A percentile compares a stretch with the other conserved stretches of the same genome.
Evolutionary conservation across 2,888 invertebrate genomes (phyloP).

Genomic region (Pardosa pseudoannulata): DNA sequence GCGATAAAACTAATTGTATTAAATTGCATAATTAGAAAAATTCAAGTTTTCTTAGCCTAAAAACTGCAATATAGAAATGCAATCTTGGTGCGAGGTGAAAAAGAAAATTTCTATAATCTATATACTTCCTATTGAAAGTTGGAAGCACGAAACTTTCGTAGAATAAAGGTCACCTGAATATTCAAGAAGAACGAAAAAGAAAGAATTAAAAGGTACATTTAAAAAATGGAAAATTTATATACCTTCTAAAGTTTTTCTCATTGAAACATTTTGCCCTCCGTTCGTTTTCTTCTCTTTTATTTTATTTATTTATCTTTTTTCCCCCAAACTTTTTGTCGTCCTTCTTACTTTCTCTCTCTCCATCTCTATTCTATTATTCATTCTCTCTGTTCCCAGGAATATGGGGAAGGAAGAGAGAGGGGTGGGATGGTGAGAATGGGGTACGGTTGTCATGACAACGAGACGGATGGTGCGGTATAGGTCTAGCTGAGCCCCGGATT

Average conservation of each 20-base stretch:
- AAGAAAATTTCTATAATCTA: too few relatives aligned
- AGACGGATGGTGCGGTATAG: neutral
- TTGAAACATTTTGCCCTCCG: neutral
- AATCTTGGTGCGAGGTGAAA: too few relatives aligned
- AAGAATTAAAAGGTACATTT: neutral
- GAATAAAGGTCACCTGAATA: neutral
- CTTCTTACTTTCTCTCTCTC: neutral
- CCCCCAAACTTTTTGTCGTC: neutral
- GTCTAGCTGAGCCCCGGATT: neutral
- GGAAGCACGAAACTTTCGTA: neutral
- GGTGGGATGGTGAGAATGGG: neutral
- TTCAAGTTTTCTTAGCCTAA: too few relatives aligned
- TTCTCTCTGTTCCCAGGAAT: neutral
- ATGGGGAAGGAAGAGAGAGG: too few relatives aligned
- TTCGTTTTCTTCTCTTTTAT: neutral
- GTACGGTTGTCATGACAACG: neutral
- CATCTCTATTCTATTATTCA: neutral
- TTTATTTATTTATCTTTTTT: neutral
- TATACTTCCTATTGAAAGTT: neutral
- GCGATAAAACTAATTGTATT: too few relatives aligned
- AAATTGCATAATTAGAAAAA: too few relatives aligned
- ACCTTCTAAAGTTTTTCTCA: neutral
- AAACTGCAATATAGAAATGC: too few relatives aligned
- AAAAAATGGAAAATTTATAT: slow-evolving; percentile 5
- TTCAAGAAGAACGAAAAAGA: neutral